Base-by-base conservation (phyloP, 2,113 vertebrate species). In the Misgurnus mizolepis region DNA sequence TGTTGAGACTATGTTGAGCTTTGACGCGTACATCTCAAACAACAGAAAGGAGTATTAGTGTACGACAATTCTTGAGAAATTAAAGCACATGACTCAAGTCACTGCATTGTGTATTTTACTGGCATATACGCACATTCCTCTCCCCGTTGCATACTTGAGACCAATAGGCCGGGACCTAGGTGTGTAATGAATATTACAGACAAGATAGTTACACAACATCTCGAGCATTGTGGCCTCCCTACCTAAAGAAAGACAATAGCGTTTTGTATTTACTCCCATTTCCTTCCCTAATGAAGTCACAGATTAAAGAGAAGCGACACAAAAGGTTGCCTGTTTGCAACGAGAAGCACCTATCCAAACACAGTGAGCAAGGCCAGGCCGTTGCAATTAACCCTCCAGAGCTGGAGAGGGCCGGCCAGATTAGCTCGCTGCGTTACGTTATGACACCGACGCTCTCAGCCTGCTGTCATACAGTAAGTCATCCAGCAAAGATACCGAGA, bases 281-380 rank as follows among this genome's bases (percentile, higher is more conserved):
- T 93, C 92, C 92, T 94, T 94, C 92, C 93, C 91, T 92, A 92
- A 94, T 93, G 91, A 92, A 93, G 91, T 93, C 88, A 89, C 86
- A 85, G 90, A 90, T 88, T 87, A 90, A 93, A 93, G 92, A 91
- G 84, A 93, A 89, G 87, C 77, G 67, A 80, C 84, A 93, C 92
- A 94, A 92, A 93, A 89, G 87, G 83, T 87, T 91, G 90, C 89
- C 88, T 93, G 90, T 93, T 89, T 91, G 89, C 88, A 82, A 90
- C 83, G 86, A 89, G 89, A 89, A 93, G 89, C 90, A 92, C 90
- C 69, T 94, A 94, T 92, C 89, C 92, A 95, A 95, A 95, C 93
- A 94, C 87, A 92, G 86, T 86, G 91, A 90, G 88, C 82, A 83
- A 90, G 86, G 87, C 85, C 87, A 89, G 88, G 85, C 85, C 90